Evolutionary conservation across 1,140 invertebrate species (phyloP).

Genomic region (Cyclina sinensis): DNA sequence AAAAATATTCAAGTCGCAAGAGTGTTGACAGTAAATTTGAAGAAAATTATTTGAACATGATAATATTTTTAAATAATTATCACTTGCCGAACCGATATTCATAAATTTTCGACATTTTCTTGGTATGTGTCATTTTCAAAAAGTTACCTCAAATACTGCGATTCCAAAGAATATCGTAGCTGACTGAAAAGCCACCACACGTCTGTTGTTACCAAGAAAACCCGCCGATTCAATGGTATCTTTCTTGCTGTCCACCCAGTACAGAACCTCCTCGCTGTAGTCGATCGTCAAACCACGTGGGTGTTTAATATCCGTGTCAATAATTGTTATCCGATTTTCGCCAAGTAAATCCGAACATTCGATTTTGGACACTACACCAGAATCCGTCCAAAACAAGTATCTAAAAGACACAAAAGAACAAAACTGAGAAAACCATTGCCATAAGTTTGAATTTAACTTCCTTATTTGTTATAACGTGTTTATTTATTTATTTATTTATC

Average conservation of each 20-base stretch:
- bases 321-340: slow-evolving; percentile 90
- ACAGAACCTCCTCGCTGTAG: slow-evolving; percentile 96
- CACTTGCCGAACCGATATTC: too few relatives aligned
- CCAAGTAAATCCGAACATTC: slow-evolving; percentile 95
- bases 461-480: too few relatives aligned
- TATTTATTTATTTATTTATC: too few relatives aligned
- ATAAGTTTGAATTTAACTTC: too few relatives aligned
- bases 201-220: slow-evolving; percentile 91
- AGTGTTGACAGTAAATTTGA: too few relatives aligned
- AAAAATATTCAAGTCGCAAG: too few relatives aligned
- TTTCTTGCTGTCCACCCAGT: slow-evolving; percentile 97
- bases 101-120: too few relatives aligned
- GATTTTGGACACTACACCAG: slow-evolving; percentile 95
- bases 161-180: slow-evolving; percentile 79
- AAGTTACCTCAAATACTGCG: slow-evolving; percentile 79
- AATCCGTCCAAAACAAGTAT: slow-evolving; percentile 90
- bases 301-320: slow-evolving; percentile 94
- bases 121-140: too few relatives aligned
- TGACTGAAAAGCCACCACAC: slow-evolving; percentile 71
- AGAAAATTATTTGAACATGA: too few relatives aligned
- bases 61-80: too few relatives aligned
- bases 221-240: slow-evolving; percentile 97
- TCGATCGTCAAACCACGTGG: slow-evolving; percentile 98
- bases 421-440: too few relatives aligned
- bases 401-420: slow-evolving; percentile 69